phyloP scores from a whole-genome alignment of 1,140 invertebrate genomes.

The Brachionus rubens region DNA sequence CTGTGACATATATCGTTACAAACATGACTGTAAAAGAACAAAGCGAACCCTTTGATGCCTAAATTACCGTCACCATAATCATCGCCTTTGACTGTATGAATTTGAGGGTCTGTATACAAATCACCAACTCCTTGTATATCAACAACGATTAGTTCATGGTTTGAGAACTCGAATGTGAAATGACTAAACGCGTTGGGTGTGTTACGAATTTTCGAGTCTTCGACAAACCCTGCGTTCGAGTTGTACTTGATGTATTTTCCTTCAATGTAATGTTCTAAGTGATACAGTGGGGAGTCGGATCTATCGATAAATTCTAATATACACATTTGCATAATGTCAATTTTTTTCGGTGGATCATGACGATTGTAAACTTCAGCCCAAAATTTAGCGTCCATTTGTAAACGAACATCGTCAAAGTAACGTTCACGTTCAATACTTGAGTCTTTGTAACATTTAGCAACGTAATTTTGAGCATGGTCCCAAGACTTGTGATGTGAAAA shows the following conservation, averaged over 20 bases:
- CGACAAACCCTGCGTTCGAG: constrained; percentile 67
- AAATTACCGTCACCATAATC: constrained; percentile 62
- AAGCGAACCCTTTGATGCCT: constrained; percentile 65
- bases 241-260: constrained; percentile 68
- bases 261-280: constrained; percentile 66
- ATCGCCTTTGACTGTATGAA: constrained; percentile 63
- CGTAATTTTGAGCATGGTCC: constrained; percentile 64
- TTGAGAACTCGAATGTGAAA: constrained; percentile 67
- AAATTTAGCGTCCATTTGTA: constrained; percentile 68
- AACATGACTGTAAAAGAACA: constrained; percentile 66
- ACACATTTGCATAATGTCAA: constrained; percentile 67
- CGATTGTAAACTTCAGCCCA: constrained; percentile 67
- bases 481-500: constrained; percentile 61
- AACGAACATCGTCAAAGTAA: constrained; percentile 65
- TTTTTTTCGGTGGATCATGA: constrained; percentile 67
- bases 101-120: constrained; percentile 68
- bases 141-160: constrained; percentile 66
- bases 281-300: constrained; percentile 60
- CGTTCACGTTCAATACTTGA: constrained; percentile 61
- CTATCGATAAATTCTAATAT: constrained; percentile 63
- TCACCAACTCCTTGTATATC: constrained; percentile 68
- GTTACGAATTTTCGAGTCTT: constrained; percentile 53
- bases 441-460: constrained; percentile 65
- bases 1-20: constrained; percentile 65
- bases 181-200: constrained; percentile 68